Conservation (phyloP, 2,113 vertebrate genomes). For the Thamnaconus septentrionalis region DNA sequence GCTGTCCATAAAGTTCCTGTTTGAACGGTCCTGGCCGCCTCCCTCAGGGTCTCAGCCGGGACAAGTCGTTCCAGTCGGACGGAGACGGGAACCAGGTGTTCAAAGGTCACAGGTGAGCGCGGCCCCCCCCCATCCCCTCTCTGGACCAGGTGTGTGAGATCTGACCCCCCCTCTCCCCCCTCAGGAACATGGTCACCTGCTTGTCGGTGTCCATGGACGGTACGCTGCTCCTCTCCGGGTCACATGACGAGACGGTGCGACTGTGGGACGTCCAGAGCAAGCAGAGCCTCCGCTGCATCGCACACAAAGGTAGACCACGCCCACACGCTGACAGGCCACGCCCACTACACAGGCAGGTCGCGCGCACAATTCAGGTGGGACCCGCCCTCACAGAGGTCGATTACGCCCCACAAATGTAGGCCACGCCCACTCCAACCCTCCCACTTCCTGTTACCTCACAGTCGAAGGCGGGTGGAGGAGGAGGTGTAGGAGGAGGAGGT, state of each 20-base stretch:
- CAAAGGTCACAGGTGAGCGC: constrained; percentile 88
- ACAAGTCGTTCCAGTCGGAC: constrained; percentile 86
- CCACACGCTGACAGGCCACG: neutral
- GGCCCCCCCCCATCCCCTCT: neutral
- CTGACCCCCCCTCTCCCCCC: neutral
- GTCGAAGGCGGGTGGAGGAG: no score
- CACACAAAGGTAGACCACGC: constrained; percentile 85
- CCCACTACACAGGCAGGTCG: no score
- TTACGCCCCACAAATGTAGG: no score
- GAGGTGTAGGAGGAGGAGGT: no score
- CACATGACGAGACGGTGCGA: constrained; percentile 88
- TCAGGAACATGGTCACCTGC: constrained; percentile 91
- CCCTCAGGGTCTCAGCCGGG: constrained; percentile 81
- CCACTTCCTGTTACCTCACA: no score
- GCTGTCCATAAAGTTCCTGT: neutral
- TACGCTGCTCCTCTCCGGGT: constrained; percentile 88
- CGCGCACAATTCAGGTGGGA: no score
- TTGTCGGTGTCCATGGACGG: constrained; percentile 91
- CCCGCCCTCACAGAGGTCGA: no score
- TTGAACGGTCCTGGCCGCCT: neutral
- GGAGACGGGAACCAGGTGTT: constrained; percentile 85
- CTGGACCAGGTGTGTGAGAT: neutral
- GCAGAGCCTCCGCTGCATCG: constrained; percentile 86
- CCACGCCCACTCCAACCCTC: no score
- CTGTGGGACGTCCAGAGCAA: constrained; percentile 96